Conservation (phyloP, 2,797 vertebrate species). For the Sphenodon punctatus region DNA sequence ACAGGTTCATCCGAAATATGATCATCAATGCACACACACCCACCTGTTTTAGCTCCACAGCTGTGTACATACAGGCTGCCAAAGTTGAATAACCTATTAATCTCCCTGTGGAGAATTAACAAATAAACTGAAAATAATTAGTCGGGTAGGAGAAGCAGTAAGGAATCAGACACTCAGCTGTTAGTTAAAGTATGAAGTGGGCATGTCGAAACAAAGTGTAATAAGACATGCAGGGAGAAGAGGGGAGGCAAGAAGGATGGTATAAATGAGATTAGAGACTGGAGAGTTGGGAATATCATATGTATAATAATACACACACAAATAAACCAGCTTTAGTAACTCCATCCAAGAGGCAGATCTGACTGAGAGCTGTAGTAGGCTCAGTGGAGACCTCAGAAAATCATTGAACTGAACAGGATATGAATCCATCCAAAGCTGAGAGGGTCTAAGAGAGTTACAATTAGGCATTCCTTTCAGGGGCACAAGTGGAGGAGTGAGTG, state of each 20-base stretch:
- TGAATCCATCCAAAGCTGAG: not conserved
- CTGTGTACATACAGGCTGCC: conserved; percentile 52
- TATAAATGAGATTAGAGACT: not conserved
- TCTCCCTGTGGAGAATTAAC: conserved; percentile 64
- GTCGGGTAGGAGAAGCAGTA: conserved; percentile 55
- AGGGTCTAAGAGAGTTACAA: too few species aligned
- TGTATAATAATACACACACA: not conserved
- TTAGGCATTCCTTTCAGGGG: too few species aligned
- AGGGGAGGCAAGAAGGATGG: conserved; percentile 14
- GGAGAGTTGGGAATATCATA: not conserved
- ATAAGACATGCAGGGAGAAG: conserved; percentile 25
- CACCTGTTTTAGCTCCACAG: conserved; percentile 38
- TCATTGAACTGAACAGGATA: not conserved
- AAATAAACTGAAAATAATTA: conserved; percentile 74
- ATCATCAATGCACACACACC: not conserved
- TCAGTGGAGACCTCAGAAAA: not conserved
- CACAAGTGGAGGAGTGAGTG: too few species aligned
- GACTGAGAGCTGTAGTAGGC: not conserved
- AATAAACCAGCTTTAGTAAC: not conserved
- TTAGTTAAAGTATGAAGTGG: conserved; percentile 55
- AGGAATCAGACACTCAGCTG: conserved; percentile 55
- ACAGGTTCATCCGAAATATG: conserved; percentile 50
- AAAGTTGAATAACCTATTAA: conserved; percentile 66
- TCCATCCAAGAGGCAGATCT: not conserved
- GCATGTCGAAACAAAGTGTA: conserved; percentile 51